Base-by-base conservation (phyloP, 2,113 vertebrate species). In the Zapornia atra region DNA sequence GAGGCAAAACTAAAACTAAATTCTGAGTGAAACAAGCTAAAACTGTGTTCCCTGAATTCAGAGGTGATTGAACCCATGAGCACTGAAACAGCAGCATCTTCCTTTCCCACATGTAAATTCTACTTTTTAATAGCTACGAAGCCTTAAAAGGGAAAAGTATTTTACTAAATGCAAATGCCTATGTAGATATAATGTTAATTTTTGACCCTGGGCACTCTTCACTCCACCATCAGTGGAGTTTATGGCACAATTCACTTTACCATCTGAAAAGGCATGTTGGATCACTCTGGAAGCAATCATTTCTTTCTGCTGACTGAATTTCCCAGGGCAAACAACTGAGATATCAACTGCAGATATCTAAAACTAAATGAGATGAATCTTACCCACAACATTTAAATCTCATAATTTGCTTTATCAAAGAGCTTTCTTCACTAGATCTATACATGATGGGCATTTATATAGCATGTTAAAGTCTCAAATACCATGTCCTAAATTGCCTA, bases 401-500 rank as follows among this genome's bases (percentile, higher is more conserved):
- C 19, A 40, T 10, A 4, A 48, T 66, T 77, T 34, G 5, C 15
- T n/a, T 80, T 26, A 42, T 12, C 59, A 61, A 26, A 48, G 25
- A 60, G 5, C 16, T 42, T 69, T 48, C 19, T 60, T 81, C 4
- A 11, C 19, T n/a, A 34, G 19, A 21, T 16, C 36, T 71, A 2
- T 18, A 51, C 44, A 14, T 3, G 3, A 33, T 20, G 11, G 7
- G 5, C 5, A 3, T 38, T 81, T 38, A n/a, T 12, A 24, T 4
- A 84, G 6, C 22, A 57, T 0, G 0, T 22, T 24, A 11, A 2
- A 71, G 8, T 11, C 42, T 59, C 71, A 68, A 16, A 2, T 4
- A 31, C 2, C 34, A 24, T 0, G 0, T 11, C 46, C 14, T 59
- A 26, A 85, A 82, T 48, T 9, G 5, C 9, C 6, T 38, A 21